A percentile compares a stretch with the other conserved stretches of the same genome.
These are phyloP conservation scores for Ryuthela nishihirai DNA, from an alignment of 2,888 invertebrate species.

Conservation along the genomic window DNA sequence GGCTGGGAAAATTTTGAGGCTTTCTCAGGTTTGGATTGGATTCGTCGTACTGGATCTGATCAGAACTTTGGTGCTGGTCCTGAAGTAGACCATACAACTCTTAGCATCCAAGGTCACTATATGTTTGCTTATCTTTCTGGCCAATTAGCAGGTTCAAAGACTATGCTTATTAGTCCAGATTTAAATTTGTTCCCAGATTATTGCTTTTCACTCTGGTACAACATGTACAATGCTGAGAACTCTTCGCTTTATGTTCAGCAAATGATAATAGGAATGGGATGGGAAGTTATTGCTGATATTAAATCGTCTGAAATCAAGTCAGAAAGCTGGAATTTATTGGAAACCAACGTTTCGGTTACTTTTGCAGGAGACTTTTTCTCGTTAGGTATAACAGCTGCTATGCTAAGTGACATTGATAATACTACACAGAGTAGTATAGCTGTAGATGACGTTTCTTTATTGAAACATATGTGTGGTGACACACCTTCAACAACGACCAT, in stretches of 20 bases:
- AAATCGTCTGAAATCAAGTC: slow-evolving; percentile 5
- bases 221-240: slow-evolving; percentile 30
- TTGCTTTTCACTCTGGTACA: slow-evolving; percentile 32
- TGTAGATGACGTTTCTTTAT: slow-evolving; percentile 36
- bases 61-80: slow-evolving; percentile 28
- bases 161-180: slow-evolving; percentile 36
- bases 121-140: slow-evolving; percentile 32
- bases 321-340: slow-evolving; percentile 19
- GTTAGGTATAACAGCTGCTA: slow-evolving; percentile 19
- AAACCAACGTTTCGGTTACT: slow-evolving; percentile 19
- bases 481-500: slow-evolving; percentile 7
- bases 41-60: slow-evolving; percentile 25
- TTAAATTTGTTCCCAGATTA: slow-evolving; percentile 20
- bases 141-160: slow-evolving; percentile 2
- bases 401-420: slow-evolving; percentile 8
- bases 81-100: slow-evolving; percentile 19
- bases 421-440: slow-evolving; percentile 28
- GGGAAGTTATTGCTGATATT: slow-evolving; percentile 15
- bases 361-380: slow-evolving; percentile 28
- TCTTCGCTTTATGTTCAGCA: slow-evolving; percentile 16
- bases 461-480: slow-evolving; percentile 15
- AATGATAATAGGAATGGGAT: slow-evolving; percentile 18
- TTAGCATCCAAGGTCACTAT: slow-evolving; percentile 34
- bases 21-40: slow-evolving; percentile 30
- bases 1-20: slow-evolving; percentile 28